These are phyloP conservation scores for Xanthostigma xanthostigma DNA, from an alignment of 2,888 invertebrate species.

Conservation along the genomic window DNA sequence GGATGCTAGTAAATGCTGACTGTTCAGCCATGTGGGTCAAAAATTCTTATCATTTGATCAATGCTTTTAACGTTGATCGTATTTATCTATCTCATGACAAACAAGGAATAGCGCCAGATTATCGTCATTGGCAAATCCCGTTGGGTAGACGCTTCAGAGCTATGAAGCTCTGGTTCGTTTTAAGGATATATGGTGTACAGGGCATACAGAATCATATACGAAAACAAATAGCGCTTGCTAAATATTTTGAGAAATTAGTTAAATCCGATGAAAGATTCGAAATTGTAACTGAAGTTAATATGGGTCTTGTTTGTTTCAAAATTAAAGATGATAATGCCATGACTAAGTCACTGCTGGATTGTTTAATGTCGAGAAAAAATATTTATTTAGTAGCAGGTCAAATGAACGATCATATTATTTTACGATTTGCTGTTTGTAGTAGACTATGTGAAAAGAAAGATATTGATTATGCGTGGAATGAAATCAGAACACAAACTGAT, in stretches of 20 bases:
- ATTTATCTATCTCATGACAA: conserved; percentile 70
- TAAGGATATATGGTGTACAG: conserved; percentile 67
- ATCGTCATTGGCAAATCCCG: conserved; percentile 76
- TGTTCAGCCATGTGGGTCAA: conserved; percentile 89
- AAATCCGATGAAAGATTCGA: conserved; percentile 62
- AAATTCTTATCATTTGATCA: conserved; percentile 62
- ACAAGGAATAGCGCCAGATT: conserved; percentile 45
- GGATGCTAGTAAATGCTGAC: conserved; percentile 89
- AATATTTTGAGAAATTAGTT: conserved; percentile 60
- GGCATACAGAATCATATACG: conserved; percentile 67
- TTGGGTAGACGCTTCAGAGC: conserved; percentile 78
- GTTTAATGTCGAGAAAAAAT: conserved; percentile 56
- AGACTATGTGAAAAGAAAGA: conserved; percentile 52
- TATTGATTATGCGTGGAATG: conserved; percentile 57
- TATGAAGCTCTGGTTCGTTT: conserved; percentile 82
- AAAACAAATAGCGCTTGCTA: conserved; percentile 57
- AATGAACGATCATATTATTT: conserved; percentile 48
- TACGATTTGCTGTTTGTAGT: conserved; percentile 74
- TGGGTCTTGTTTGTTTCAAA: conserved; percentile 85
- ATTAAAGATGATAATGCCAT: conserved; percentile 55
- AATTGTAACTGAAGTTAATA: conserved; percentile 49
- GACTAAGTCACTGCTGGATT: conserved; percentile 56
- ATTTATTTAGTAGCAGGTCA: conserved; percentile 71
- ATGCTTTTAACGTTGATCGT: conserved; percentile 82
- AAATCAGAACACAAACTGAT: conserved; percentile 45